Base-by-base conservation (phyloP, 1,140 invertebrate species). In the Ips nitidus region DNA sequence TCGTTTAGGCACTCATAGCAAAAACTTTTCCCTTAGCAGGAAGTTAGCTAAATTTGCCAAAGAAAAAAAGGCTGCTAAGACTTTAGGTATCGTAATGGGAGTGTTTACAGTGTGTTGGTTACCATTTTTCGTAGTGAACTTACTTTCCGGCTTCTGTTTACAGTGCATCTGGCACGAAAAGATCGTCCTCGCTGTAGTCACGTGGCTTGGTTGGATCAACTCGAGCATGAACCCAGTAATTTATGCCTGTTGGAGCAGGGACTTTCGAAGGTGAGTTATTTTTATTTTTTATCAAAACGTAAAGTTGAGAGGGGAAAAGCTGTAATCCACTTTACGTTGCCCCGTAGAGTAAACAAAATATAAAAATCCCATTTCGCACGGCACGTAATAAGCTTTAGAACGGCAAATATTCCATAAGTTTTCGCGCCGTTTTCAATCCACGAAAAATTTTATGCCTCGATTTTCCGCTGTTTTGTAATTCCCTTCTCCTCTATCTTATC, bases 201-300 rank as follows among this genome's bases (percentile, higher is more conserved):
- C 95, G 43, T 99, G 98, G 98, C 87, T 98, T 2, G 98, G 98
- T 55, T 99, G 98, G 94, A 94, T 98, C 76, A 99, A 99, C 83
- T 98, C 96, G 39, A 91, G 93, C 42, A 96, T 98, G 94, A 98
- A 98, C 84, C 95, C 95, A 1, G 92, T 98, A 60, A 98, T 98
- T 75, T 98, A 98, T 81, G 95, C 95, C 1, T 97, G 93, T 77
- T 98, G 94, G 92, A 97, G 94, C 81, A 87, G 92, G 79, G 96
- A 98, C 80, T 98, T 98, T 82, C 86, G 95, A 83, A 91, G 94
- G 94, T 95, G 81, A 86, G 86, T 81, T 22, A 39, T 52, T 63
- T 1, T 1, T 1, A 5, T 4, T 43, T 43, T 43, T 41, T 45
- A 61, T 47, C 45, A 47, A 47, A 47, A 47, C 5, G n/a, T 47